Conservation (phyloP, 2,888 invertebrate genomes). For the Eilema depressum region DNA sequence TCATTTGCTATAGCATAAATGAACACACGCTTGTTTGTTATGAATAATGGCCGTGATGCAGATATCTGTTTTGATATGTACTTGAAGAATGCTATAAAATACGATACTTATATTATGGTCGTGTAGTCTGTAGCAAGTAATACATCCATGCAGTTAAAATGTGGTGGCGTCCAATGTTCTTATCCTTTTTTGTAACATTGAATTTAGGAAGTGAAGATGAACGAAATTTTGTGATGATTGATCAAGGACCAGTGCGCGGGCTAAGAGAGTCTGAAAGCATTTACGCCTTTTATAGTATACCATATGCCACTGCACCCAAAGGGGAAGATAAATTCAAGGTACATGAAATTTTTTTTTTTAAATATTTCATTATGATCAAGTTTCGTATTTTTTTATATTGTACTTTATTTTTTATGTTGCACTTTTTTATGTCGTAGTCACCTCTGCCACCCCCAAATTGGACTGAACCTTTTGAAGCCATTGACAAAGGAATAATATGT, state of each 20-base stretch:
- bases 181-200: background rate
- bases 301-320: slow-evolving; percentile 12
- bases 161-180: slow-evolving; percentile 10
- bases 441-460: slow-evolving; percentile 20
- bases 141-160: background rate
- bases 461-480: slow-evolving; percentile 11
- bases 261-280: background rate
- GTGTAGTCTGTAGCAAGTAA: background rate
- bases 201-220: slow-evolving; percentile 2
- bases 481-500: slow-evolving; percentile 13
- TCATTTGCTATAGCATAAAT: background rate
- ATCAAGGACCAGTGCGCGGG: slow-evolving; percentile 9
- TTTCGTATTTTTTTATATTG: background rate
- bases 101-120: background rate
- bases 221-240: slow-evolving; percentile 10
- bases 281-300: slow-evolving; percentile 13
- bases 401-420: no score
- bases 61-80: slow-evolving; percentile 2
- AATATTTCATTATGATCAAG: background rate
- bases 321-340: slow-evolving; percentile 11
- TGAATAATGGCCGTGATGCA: slow-evolving; percentile 2
- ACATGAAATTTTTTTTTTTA: background rate
- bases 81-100: slow-evolving; percentile 7
- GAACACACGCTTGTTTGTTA: slow-evolving; percentile 7
- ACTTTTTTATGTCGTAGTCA: slow-evolving; percentile 3